Evolutionary conservation across 1,140 invertebrate species (phyloP), one percentile per base, ranked within the genome.

Genomic region (Penaeus indicus): DNA sequence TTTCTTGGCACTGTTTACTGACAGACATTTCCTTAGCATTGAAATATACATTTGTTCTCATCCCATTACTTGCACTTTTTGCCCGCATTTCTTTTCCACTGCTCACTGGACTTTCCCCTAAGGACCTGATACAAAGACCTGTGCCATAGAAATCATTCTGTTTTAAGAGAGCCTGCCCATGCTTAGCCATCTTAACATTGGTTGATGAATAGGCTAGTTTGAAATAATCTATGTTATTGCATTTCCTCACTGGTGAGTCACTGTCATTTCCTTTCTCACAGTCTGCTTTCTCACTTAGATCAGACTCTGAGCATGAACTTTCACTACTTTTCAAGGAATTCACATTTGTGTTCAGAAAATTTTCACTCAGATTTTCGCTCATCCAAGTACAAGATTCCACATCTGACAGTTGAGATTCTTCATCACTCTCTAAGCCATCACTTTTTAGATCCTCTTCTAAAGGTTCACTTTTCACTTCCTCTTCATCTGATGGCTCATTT

Each of bases 101-200:
- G 3, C 22, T 32, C 60, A 78, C 84, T 47, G 69, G 47, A 38
- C 32, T 27, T 54, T 64, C 54, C 11, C 82, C 87, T 38, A 84
- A 84, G 38, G 87, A 88, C 13, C 87, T 77, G 22, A 88, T 88
- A 60, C 87, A 88, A n/a, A 88, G 87, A 61, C 87, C 87, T 47
- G 87, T 88, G 25, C 87, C 87, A 78, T 88, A 88, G 38, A 84
- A 88, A 18, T 88, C 87, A 79, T 88, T 88, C 38, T 88, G 87
- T 60, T 88, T 84, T 13, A 88, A 38, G 32, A 88, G 61, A 19
- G 80, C 81, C 69, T 84, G 87, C 8, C 87, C 87, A 47, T 88
- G 87, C 81, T 78, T 60, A 25, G 87, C 87, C 81, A 88, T 88
- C 38, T 78, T 61, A 64, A 88, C 54, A 25, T 88, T 88, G 61